These are phyloP conservation scores for Uria lomvia DNA, from an alignment of 2,113 vertebrate species.

Conservation along the genomic window DNA sequence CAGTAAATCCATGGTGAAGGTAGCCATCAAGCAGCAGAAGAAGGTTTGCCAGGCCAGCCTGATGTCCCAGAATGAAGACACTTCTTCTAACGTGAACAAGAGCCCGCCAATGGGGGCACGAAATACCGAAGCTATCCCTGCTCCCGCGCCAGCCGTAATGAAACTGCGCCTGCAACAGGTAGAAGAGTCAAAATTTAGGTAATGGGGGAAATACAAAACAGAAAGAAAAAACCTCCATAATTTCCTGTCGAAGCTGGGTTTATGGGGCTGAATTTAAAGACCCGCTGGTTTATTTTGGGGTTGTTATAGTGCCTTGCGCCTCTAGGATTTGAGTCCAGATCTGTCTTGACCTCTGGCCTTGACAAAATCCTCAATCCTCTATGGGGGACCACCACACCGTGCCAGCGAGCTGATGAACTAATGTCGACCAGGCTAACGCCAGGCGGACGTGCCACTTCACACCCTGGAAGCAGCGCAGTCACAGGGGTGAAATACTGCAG, in stretches of 20 bases:
- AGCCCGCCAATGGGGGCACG: neutral
- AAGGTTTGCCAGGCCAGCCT: constrained; percentile 56
- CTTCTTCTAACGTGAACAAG: constrained; percentile 40
- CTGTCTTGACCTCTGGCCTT: neutral
- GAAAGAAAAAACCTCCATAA: accelerated
- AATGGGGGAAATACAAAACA: neutral
- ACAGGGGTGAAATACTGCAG: neutral
- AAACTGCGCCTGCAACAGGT: constrained; percentile 18
- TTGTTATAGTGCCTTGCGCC: neutral
- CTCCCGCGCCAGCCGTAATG: neutral
- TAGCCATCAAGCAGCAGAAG: constrained; percentile 55
- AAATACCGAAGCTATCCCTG: constrained; percentile 8
- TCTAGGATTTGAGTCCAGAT: neutral
- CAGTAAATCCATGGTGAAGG: constrained; percentile 35
- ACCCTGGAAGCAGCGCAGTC: neutral
- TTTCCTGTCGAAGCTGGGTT: neutral
- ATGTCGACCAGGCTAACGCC: neutral
- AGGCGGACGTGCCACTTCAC: neutral
- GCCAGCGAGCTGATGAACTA: neutral
- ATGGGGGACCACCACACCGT: accelerated
- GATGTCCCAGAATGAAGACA: constrained; percentile 52
- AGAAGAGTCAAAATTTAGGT: neutral
- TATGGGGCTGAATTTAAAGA: neutral
- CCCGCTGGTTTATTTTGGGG: neutral
- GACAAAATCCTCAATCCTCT: neutral